phyloP scores from a whole-genome alignment of 2,797 vertebrate species.

The Crenuchus spilurus region DNA sequence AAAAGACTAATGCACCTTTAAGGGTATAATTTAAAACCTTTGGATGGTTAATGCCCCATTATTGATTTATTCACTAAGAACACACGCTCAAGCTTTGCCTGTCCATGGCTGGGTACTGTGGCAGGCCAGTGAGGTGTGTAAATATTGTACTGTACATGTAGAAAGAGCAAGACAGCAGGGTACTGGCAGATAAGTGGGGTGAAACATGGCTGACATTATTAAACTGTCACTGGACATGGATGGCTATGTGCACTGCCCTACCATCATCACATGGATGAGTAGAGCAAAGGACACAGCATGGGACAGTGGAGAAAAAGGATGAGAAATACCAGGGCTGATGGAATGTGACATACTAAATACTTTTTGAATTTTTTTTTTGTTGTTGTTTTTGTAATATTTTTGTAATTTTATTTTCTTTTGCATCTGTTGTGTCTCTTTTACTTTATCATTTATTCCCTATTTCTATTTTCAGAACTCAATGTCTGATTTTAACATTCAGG shows the following conservation, averaged over 20 bases:
- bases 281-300: conserved; percentile 23
- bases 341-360: conserved; percentile 35
- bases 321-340: conserved; percentile 14
- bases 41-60: neutral
- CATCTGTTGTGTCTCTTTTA: no score
- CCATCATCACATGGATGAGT: conserved; percentile 27
- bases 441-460: no score
- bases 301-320: neutral
- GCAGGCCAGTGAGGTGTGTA: conserved; percentile 25
- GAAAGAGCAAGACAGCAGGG: conserved; percentile 23
- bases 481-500: no score
- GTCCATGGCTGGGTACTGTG: conserved; percentile 4
- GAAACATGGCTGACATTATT: conserved; percentile 51
- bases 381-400: no score
- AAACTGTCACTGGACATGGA: conserved; percentile 50
- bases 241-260: conserved; percentile 7
- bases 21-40: neutral
- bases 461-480: no score
- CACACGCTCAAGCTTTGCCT: neutral
- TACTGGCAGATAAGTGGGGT: conserved; percentile 20
- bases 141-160: conserved; percentile 23
- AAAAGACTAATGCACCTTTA: neutral
- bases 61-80: neutral
- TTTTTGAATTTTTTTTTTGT: conserved; percentile 7
- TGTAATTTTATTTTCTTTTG: no score